Base-by-base conservation (phyloP, 1,140 invertebrate genomes). In the Mizuhopecten yessoensis region DNA sequence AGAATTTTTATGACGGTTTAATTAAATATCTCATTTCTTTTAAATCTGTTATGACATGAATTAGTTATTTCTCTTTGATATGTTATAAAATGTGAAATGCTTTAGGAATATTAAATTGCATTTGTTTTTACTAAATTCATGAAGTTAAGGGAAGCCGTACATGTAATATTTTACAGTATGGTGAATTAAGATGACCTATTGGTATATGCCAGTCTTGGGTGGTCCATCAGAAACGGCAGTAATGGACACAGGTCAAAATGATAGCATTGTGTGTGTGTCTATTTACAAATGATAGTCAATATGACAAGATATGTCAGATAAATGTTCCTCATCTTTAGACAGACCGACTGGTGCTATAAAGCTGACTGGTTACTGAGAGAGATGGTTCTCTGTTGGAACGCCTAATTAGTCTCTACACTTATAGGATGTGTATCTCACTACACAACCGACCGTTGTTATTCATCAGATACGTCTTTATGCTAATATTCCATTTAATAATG, bases 201-300 rank as follows among this genome's bases (percentile, higher is more conserved):
- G 17, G 57, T 75, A n/a, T n/a, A 75, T 75, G 57, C 23, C 57
- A 75, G n/a, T 29, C 57, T 5, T 75, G 57, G 57, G 57, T 75
- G 57, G 57, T 75, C 57, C 11, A 29, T 75, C 57, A 75, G 17
- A 75, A 29, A 29, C n/a, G 23, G 11, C 57, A 75, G 57, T 75
- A 75, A 75, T 75, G 57, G 57, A 9, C 57, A 3, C n/a, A 75
- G 36, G 36, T 39, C 36, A 13, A 39, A 39, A 39, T 39, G 36
- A n/a, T 39, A 39, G 5, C 57, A 75, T n/a, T 75, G 23, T n/a
- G 29, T 75, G 57, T 75, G 57, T 75, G 57, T 5, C n/a, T 0
- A 75, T 17, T 75, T 75, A 29, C 57, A 75, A 75, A 75, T 75
- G n/a, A 75, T 29, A 29, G 57, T 75, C 57, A 75, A 75, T 75